phyloP scores from a whole-genome alignment of 2,888 invertebrate species.

The Glaucopsyche alexis region DNA sequence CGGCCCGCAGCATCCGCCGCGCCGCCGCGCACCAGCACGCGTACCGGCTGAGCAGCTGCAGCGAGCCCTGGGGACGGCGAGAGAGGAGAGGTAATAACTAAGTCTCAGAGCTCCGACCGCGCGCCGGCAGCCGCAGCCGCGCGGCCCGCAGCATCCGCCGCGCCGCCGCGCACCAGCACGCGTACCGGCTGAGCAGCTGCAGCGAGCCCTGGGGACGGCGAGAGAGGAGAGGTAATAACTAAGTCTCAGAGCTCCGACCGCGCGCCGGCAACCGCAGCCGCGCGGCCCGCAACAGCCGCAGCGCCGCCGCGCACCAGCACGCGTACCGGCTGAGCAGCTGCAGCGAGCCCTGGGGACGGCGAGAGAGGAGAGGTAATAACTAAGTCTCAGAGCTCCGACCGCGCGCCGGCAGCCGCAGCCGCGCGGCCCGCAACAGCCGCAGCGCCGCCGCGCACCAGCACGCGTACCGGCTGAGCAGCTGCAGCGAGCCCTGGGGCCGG shows the following conservation, averaged over 20 bases:
- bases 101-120: no score
- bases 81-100: not conserved
- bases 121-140: conserved; percentile 47
- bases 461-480: conserved; percentile 63
- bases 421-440: conserved; percentile 51
- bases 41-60: conserved; percentile 64
- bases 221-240: not conserved
- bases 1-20: conserved; percentile 53
- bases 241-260: no score
- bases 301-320: conserved; percentile 52
- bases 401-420: conserved; percentile 46
- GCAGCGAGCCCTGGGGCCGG: conserved; percentile 64
- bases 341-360: conserved; percentile 54
- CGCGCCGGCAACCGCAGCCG: conserved; percentile 47
- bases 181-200: conserved; percentile 63
- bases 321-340: conserved; percentile 64
- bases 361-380: not conserved
- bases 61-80: conserved; percentile 52
- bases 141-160: conserved; percentile 54
- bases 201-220: conserved; percentile 54
- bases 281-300: conserved; percentile 53
- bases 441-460: conserved; percentile 54
- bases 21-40: conserved; percentile 53
- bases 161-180: conserved; percentile 52
- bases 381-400: not conserved